A percentile compares a stretch with the other conserved stretches of the same genome.
These are phyloP conservation scores for Hylaea fasciaria DNA, from an alignment of 2,888 invertebrate species.

Conservation along the genomic window DNA sequence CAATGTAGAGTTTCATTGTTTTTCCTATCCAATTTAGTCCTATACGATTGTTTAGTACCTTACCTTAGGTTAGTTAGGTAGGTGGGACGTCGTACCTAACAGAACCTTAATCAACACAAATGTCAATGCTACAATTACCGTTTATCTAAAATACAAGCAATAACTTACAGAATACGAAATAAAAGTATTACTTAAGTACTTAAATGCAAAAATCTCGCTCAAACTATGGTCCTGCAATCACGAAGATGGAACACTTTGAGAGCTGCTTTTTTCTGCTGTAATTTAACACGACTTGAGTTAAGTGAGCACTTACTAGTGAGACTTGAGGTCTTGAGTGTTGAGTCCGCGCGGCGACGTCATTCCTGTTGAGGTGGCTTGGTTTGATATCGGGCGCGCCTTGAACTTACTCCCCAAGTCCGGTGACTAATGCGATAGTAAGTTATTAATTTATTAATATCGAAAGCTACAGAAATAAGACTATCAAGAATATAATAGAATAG, in stretches of 20 bases:
- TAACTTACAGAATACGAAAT: no score
- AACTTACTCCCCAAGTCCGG: no score
- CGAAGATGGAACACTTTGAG: conserved; percentile 41
- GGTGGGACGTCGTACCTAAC: no score
- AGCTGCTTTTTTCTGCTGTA: conserved; percentile 52
- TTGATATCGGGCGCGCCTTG: not conserved
- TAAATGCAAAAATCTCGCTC: conserved; percentile 24
- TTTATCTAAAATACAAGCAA: not conserved
- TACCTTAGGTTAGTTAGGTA: no score
- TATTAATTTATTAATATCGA: no score
- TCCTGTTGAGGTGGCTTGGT: conserved; percentile 29
- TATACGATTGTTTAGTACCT: no score
- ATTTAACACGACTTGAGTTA: conserved; percentile 69
- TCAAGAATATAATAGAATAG: no score
- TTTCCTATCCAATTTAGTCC: no score
- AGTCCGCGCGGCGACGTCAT: conserved; percentile 40
- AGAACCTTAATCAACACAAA: no score
- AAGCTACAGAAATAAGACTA: no score
- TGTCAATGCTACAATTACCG: not conserved
- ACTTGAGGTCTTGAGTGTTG: conserved; percentile 63
- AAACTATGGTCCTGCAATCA: conserved; percentile 36
- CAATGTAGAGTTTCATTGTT: no score
- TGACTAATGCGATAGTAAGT: no score
- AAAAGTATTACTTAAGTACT: conserved; percentile 3
- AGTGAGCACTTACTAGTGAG: conserved; percentile 72